Evolutionary conservation across 2,113 vertebrate species (phyloP).

Genomic region (Tapirus terrestris): DNA sequence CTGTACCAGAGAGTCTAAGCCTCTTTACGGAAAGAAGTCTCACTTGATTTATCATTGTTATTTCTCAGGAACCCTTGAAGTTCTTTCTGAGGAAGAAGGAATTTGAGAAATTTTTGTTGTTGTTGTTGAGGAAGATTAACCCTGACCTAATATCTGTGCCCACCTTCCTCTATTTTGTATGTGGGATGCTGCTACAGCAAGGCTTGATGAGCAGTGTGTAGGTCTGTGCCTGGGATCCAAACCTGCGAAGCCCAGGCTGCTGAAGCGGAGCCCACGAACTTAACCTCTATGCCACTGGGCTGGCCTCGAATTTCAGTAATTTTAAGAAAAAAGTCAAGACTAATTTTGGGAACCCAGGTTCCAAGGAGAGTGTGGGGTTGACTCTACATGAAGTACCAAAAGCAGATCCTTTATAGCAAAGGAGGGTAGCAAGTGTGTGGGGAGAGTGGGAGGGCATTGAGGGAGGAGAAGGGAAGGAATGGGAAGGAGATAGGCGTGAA

Average conservation of each 20-base stretch:
- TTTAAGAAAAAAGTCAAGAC: neutral
- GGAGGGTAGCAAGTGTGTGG: too few relatives aligned
- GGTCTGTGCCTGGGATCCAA: too few relatives aligned
- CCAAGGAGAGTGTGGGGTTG: neutral
- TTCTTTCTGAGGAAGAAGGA: neutral
- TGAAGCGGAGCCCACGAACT: too few relatives aligned
- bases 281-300: too few relatives aligned
- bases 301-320: neutral
- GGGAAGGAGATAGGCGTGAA: neutral
- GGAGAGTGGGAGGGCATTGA: too few relatives aligned
- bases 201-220: too few relatives aligned
- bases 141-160: too few relatives aligned
- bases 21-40: neutral
- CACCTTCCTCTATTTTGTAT: too few relatives aligned
- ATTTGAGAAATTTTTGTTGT: neutral
- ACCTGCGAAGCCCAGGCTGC: too few relatives aligned
- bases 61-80: neutral
- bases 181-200: too few relatives aligned
- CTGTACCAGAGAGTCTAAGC: neutral
- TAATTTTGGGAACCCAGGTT: conserved; percentile 1
- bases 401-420: neutral
- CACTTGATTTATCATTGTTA: neutral
- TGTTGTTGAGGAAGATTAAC: too few relatives aligned
- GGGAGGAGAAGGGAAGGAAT: too few relatives aligned
- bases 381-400: neutral